Evolutionary conservation across 30 jellyfish, hydroid and myxozoan genomes (phyloP), one percentile per base, ranked within the genome.

Genomic region (Aurelia coerulea): DNA sequence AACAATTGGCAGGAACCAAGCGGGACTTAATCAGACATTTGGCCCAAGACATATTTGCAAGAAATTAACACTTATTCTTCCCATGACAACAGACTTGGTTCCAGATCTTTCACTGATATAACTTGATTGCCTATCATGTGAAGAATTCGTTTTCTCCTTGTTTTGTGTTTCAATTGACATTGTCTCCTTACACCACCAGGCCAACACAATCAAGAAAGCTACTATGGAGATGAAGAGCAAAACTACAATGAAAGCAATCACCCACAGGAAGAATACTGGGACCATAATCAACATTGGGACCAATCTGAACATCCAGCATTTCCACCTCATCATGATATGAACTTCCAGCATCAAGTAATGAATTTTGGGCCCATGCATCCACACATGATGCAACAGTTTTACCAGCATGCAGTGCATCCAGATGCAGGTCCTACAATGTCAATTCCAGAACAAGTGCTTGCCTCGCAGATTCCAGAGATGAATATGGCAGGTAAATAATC

Each of bases 361-460:
- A 34, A 46, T 9, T 67, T 60, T 51, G 79, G 62, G 33, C 73
- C 90, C 1, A 42, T 63, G 65, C 94, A 71, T 23, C 83, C 35
- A n/a, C 76, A 46, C 31, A 60, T 49, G 79, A 46, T 51, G 74
- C 88, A 74, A 50, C 76, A 85, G 53, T 85, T 74, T 19, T 76
- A 51, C 78, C 83, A 67, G 64, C 88, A 76, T 13, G 75, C 81
- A 12, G 69, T 46, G 56, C 76, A 29, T 10, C 88, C 76, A 13
- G 76, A 85, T 8, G 35, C 78, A 42, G 65, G 91, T 39, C 85
- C 80, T 8, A 49, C 56, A 19, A 35, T 71, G 37, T 83, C 92
- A 33, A 83, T 83, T 39, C 92, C 92, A 70, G 92, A 83, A 19
- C 92, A 83, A 77, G 80, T 83, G 2, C 33, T 83, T 70, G 92